phyloP scores from a whole-genome alignment of 2,888 invertebrate species.

The Lasioglossum malachurum region DNA sequence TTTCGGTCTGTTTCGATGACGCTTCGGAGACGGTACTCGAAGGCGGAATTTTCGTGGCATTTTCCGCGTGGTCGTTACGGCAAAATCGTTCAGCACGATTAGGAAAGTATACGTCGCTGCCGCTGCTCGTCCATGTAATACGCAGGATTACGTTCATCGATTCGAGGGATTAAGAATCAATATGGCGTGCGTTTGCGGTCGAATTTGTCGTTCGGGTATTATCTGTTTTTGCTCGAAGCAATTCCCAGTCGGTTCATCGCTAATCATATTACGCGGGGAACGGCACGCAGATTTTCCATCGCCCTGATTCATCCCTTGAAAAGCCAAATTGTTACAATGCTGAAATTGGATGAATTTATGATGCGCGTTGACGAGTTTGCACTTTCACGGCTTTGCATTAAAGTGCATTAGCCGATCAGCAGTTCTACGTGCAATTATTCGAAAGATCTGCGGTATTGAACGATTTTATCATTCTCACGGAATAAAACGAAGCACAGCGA shows the following conservation, averaged over 20 bases:
- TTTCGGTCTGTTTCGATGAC: neutral
- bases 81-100: constrained; percentile 43
- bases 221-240: constrained; percentile 40
- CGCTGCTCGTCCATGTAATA: constrained; percentile 29
- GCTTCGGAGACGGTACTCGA: neutral
- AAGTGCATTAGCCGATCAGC: neutral
- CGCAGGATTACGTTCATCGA: constrained; percentile 55
- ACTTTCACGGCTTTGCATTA: neutral
- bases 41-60: constrained; percentile 8
- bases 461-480: neutral
- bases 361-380: neutral
- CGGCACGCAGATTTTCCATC: neutral
- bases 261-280: constrained; percentile 33
- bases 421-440: neutral
- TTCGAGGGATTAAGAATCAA: constrained; percentile 62
- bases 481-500: neutral
- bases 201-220: constrained; percentile 32
- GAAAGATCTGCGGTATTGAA: neutral
- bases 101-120: constrained; percentile 33
- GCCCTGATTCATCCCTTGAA: neutral
- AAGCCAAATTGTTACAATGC: constrained; percentile 19
- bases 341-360: neutral
- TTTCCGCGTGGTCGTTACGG: constrained; percentile 19
- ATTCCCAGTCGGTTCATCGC: constrained; percentile 6
- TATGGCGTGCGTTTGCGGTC: constrained; percentile 28